Conservation (phyloP, 2,113 vertebrate genomes). For the Rhea americana region DNA sequence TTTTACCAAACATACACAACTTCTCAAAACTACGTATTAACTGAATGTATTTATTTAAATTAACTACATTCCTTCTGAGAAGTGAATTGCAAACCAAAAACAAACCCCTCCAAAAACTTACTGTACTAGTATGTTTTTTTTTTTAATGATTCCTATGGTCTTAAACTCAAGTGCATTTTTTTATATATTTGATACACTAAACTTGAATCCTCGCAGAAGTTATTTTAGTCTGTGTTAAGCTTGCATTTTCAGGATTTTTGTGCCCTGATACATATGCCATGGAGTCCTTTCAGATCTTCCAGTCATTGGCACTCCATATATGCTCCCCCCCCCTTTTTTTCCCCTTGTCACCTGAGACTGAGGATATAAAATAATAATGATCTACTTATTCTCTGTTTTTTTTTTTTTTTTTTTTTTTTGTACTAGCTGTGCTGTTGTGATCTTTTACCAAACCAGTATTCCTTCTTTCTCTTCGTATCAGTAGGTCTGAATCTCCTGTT, state of each 20-base stretch:
- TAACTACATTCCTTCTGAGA: not conserved
- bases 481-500: not conserved
- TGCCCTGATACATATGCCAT: not conserved
- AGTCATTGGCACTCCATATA: not conserved
- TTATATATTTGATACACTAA: not conserved
- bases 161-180: no score
- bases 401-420: not conserved
- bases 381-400: not conserved
- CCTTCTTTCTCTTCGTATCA: not conserved
- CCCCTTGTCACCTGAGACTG: not conserved
- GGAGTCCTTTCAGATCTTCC: not conserved
- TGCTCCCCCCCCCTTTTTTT: not conserved
- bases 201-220: not conserved
- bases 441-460: not conserved
- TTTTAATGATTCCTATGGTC: no score
- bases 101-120: not conserved
- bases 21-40: not conserved
- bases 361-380: not conserved
- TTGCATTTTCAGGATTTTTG: accelerated
- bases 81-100: not conserved
- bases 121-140: not conserved
- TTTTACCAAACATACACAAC: not conserved
- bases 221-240: not conserved
- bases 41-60: not conserved
- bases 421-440: not conserved